A percentile compares a stretch with the other conserved stretches of the same genome.
Conservation (phyloP, 2,888 invertebrate genomes). For the Agrochola lota region DNA sequence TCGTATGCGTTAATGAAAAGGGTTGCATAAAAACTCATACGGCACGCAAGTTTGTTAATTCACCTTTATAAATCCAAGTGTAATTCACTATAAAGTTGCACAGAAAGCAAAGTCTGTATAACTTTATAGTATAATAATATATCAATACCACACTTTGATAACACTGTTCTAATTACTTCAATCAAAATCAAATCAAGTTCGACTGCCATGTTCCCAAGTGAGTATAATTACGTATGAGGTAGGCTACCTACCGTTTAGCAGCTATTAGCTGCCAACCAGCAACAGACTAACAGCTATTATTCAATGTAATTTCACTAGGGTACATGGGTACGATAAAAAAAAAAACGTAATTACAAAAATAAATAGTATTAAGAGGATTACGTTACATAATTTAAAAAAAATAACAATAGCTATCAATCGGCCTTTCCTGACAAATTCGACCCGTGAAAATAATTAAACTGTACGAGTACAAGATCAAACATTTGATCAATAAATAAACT, state of each 20-base stretch:
- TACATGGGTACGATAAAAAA: not conserved
- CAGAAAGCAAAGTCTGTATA: too few relatives aligned
- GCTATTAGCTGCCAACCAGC: not conserved
- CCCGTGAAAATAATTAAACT: too few relatives aligned
- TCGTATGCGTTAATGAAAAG: not conserved
- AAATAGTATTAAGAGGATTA: too few relatives aligned
- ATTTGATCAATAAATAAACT: too few relatives aligned
- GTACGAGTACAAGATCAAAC: too few relatives aligned
- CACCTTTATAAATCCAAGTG: not conserved
- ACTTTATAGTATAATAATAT: too few relatives aligned
- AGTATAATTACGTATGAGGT: not conserved
- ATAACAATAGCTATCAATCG: too few relatives aligned
- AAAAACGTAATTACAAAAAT: not conserved
- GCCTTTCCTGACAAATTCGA: too few relatives aligned
- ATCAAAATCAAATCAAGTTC: not conserved
- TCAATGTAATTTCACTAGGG: not conserved
- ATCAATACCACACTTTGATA: too few relatives aligned
- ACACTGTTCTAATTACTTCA: not conserved
- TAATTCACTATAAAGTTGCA: not conserved
- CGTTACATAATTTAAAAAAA: too few relatives aligned
- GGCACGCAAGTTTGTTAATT: not conserved
- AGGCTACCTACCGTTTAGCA: not conserved
- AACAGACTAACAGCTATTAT: not conserved
- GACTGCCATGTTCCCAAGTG: not conserved
- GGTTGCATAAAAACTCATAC: not conserved